A percentile compares a stretch with the other conserved stretches of the same genome.
These are phyloP conservation scores for Ctenopoma multispine DNA, from an alignment of 2,797 vertebrate genomes.

Conservation along the genomic window DNA sequence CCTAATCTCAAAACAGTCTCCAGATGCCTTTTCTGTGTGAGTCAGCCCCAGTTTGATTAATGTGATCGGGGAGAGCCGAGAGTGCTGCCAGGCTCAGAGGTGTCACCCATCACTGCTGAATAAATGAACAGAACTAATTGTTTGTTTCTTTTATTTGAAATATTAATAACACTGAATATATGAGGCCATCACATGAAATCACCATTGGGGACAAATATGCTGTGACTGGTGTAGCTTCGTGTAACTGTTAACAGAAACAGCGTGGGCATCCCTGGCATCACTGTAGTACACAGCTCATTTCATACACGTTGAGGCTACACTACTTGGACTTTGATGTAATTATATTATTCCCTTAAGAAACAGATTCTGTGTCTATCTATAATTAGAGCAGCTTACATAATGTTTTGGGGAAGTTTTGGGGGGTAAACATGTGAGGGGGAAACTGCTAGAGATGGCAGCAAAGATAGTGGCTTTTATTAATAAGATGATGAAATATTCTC, in stretches of 20 bases:
- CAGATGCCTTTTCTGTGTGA: constrained; percentile 61
- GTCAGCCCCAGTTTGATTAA: constrained; percentile 83
- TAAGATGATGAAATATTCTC: constrained; percentile 71
- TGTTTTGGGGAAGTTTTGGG: constrained; percentile 54
- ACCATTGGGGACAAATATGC: constrained; percentile 55
- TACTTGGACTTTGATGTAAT: constrained; percentile 57
- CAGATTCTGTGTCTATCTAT: constrained; percentile 45
- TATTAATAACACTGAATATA: constrained; percentile 74
- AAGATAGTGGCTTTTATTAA: constrained; percentile 53
- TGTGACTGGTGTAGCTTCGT: constrained; percentile 24
- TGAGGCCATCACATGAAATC: constrained; percentile 55
- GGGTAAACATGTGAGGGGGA: constrained; percentile 65
- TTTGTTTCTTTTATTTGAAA: constrained; percentile 80
- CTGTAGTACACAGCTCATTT: constrained; percentile 16
- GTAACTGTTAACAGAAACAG: constrained; percentile 17
- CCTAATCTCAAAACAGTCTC: constrained; percentile 78
- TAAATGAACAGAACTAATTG: constrained; percentile 80
- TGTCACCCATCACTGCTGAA: constrained; percentile 71
- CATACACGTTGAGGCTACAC: constrained; percentile 32
- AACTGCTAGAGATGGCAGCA: constrained; percentile 34
- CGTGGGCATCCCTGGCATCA: not conserved
- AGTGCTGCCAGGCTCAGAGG: constrained; percentile 70
- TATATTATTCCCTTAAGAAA: constrained; percentile 55
- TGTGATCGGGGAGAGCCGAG: constrained; percentile 74
- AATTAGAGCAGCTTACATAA: constrained; percentile 63